Conservation (phyloP, 2,113 vertebrate species). For the human (Homo sapiens) region GRCh38 chr1:96649501-96650000, state of each 20-base stretch:
- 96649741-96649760: slow-evolving; percentile 34
- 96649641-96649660: slow-evolving; percentile 12
- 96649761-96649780: slow-evolving; percentile 39
- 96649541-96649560: neutral
- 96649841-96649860: slow-evolving; percentile 52
- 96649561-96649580: neutral
- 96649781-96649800: neutral
- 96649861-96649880: slow-evolving; percentile 46
- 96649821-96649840: slow-evolving; percentile 51
- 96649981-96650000: slow-evolving; percentile 39
- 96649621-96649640: slow-evolving; percentile 55
- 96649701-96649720: slow-evolving; percentile 43
- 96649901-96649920: slow-evolving; percentile 48
- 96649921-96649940: slow-evolving; percentile 10
- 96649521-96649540: neutral
- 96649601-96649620: neutral
- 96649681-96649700: slow-evolving; percentile 15
- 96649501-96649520: neutral
- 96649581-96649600: neutral
- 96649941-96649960: slow-evolving; percentile 49
- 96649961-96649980: slow-evolving; percentile 54
- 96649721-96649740: slow-evolving; percentile 66
- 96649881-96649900: slow-evolving; percentile 50
- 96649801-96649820: slow-evolving; percentile 63
- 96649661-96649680: slow-evolving; percentile 32